Percentiles rank a stretch among this genome's conserved stretches.
These are phyloP conservation scores for Argyrosomus japonicus DNA, from an alignment of 2,113 vertebrate species.

Conservation along the genomic window DNA sequence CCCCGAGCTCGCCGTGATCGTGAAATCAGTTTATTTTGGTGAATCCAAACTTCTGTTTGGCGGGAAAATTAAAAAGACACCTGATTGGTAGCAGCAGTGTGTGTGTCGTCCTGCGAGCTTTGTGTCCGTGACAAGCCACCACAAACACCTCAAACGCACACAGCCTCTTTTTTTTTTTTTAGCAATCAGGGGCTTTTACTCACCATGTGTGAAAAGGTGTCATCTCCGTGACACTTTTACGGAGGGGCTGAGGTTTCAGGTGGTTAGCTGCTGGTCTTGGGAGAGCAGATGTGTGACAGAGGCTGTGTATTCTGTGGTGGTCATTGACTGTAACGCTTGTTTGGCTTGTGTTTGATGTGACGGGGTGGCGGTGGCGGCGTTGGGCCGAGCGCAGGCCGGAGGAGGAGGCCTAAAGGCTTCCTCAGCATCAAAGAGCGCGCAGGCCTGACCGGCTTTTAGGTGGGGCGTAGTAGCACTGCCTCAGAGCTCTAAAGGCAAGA, in stretches of 20 bases:
- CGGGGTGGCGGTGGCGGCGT: background rate
- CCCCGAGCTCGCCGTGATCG: constrained; percentile 57
- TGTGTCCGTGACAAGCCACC: constrained; percentile 30
- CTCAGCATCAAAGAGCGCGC: constrained; percentile 57
- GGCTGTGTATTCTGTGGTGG: constrained; percentile 44
- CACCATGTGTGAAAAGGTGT: constrained; percentile 10
- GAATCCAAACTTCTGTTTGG: constrained; percentile 61
- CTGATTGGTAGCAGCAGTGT: constrained; percentile 11
- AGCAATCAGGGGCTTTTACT: constrained; percentile 37
- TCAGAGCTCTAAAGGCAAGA: constrained; percentile 36
- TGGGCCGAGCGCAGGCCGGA: constrained; percentile 12
- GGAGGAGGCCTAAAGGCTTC: constrained; percentile 24
- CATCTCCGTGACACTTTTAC: constrained; percentile 29
- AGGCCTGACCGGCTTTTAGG: constrained; percentile 31
- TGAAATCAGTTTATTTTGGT: constrained; percentile 76
- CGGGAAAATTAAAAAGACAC: constrained; percentile 9
- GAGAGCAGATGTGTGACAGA: constrained; percentile 32
- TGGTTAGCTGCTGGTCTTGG: constrained; percentile 38
- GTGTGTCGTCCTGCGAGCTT: constrained; percentile 4
- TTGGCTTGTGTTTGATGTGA: constrained; percentile 55
- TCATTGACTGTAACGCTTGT: constrained; percentile 46
- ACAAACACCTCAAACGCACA: constrained; percentile 39
- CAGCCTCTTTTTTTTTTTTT: background rate
- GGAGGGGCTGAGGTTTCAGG: constrained; percentile 45
- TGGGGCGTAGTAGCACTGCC: constrained; percentile 25